Evolutionary conservation across 2,888 invertebrate genomes (phyloP).

Genomic region (Eupithecia vulgata): DNA sequence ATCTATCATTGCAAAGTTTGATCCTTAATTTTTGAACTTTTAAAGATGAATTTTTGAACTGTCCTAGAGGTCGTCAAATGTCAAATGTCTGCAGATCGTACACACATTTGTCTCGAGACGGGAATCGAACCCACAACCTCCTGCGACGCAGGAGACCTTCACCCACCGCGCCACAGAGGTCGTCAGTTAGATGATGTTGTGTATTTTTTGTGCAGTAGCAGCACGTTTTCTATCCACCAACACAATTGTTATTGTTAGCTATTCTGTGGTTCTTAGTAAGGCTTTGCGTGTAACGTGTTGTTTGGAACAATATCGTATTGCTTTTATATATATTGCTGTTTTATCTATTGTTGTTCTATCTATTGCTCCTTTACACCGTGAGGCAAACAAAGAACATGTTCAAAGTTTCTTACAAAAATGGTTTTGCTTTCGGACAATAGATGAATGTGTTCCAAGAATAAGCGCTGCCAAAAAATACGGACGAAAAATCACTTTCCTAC

Average conservation of each 20-base stretch:
- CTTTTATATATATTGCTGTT: neutral
- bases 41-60: too few species aligned
- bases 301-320: slow-evolving; percentile 3
- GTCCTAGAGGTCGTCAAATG: too few species aligned
- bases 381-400: neutral
- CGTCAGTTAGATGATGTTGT: neutral
- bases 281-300: slow-evolving; percentile 2
- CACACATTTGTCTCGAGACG: too few species aligned
- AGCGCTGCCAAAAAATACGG: neutral
- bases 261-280: neutral
- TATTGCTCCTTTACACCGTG: slow-evolving; percentile 1
- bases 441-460: slow-evolving; percentile 1
- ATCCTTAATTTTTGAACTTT: too few species aligned
- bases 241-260: neutral
- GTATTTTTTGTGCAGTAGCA: neutral
- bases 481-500: neutral
- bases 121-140: too few species aligned
- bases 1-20: too few species aligned
- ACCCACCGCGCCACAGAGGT: too few species aligned
- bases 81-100: too few species aligned
- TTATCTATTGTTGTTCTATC: neutral
- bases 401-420: slow-evolving; percentile 1
- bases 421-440: neutral
- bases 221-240: neutral
- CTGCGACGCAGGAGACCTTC: too few species aligned